Evolutionary conservation across 2,797 vertebrate genomes (phyloP).

Genomic region (Apogon talboti): DNA sequence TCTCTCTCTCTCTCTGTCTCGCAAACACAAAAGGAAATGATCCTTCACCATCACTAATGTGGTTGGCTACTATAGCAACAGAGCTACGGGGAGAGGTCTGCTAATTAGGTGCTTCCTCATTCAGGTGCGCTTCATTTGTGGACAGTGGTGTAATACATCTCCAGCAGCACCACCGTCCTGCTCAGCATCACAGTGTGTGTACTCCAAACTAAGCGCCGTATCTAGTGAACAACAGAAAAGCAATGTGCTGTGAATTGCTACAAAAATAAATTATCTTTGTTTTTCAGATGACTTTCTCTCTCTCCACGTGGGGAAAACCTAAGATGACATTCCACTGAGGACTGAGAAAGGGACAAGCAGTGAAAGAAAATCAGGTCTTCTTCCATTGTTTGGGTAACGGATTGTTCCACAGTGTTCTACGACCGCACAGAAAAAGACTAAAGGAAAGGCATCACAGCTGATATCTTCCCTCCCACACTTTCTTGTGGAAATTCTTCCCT

Average conservation of each 20-base stretch:
- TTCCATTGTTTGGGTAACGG: constrained; percentile 22
- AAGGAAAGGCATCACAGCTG: constrained; percentile 2
- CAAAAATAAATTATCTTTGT: constrained; percentile 37
- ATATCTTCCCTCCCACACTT: constrained; percentile 20
- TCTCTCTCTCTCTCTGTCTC: neutral
- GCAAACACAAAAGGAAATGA: constrained; percentile 35
- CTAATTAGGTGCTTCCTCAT: constrained; percentile 64
- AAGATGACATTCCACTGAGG: constrained; percentile 38
- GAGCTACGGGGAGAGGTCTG: constrained; percentile 41
- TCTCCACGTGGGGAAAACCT: constrained; percentile 60
- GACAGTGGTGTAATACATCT: constrained; percentile 31
- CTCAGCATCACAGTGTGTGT: constrained; percentile 1
- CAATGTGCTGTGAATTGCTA: constrained; percentile 35
- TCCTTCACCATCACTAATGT: constrained; percentile 48
- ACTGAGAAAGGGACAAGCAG: neutral
- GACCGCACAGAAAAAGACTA: neutral
- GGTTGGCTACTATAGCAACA: constrained; percentile 71
- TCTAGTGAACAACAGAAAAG: constrained; percentile 5
- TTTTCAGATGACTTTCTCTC: constrained; percentile 57
- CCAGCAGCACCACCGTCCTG: neutral
- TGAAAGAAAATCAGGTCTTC: constrained; percentile 11
- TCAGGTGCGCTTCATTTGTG: constrained; percentile 39
- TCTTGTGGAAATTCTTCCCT: neutral
- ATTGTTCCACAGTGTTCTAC: neutral
- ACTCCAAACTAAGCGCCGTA: constrained; percentile 5